These are phyloP conservation scores for Sorex maritimensis DNA, from an alignment of 2,797 vertebrate species.

Conservation along the genomic window DNA sequence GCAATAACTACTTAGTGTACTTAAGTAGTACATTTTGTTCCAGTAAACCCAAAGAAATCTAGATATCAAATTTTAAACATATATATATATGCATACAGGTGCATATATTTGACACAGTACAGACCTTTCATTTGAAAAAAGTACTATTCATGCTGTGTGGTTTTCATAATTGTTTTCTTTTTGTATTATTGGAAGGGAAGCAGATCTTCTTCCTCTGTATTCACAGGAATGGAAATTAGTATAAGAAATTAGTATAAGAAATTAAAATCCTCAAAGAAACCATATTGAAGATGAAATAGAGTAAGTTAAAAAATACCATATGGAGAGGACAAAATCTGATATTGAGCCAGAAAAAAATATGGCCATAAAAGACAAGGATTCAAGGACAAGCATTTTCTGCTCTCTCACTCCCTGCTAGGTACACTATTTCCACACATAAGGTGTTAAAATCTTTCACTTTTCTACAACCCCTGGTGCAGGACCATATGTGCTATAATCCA, in stretches of 20 bases:
- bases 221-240: conserved; percentile 79
- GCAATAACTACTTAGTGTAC: conserved; percentile 35
- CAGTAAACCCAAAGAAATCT: conserved; percentile 50
- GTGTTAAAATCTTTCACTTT: conserved; percentile 58
- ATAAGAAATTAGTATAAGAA: conserved; percentile 82
- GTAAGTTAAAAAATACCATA: conserved; percentile 82
- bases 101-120: conserved; percentile 69
- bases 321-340: conserved; percentile 69
- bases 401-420: conserved; percentile 64
- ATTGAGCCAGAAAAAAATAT: conserved; percentile 80
- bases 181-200: conserved; percentile 77
- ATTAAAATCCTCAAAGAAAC: conserved; percentile 74
- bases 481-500: conserved; percentile 77
- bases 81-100: conserved; percentile 37
- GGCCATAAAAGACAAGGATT: conserved; percentile 64
- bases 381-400: conserved; percentile 75
- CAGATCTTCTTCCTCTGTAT: conserved; percentile 70
- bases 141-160: conserved; percentile 74
- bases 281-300: conserved; percentile 73
- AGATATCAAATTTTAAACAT: conserved; percentile 57
- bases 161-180: conserved; percentile 82
- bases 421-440: conserved; percentile 79
- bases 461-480: conserved; percentile 18
- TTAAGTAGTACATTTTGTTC: conserved; percentile 64
- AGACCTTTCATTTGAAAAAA: conserved; percentile 79